Conservation (phyloP, 2,888 invertebrate genomes). For the Calameuta filiformis region DNA sequence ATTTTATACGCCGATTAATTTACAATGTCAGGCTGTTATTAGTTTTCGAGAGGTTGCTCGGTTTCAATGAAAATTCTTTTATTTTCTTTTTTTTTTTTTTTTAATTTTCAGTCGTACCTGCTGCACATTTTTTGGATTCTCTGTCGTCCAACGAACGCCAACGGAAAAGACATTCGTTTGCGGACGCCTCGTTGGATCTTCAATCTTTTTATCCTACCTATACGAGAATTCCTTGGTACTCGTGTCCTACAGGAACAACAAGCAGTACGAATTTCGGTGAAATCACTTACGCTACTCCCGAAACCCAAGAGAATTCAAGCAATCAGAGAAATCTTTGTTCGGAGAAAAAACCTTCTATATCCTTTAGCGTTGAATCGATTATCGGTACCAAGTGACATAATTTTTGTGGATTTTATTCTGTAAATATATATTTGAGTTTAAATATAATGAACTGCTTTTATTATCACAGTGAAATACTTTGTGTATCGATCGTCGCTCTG, state of each 20-base stretch:
- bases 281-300: conserved; percentile 9
- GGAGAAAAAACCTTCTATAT: conserved; percentile 55
- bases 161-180: conserved; percentile 28
- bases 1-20: neutral
- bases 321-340: conserved; percentile 20
- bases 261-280: conserved; percentile 28
- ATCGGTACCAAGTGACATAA: conserved; percentile 52
- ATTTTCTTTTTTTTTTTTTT: too few species aligned
- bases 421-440: neutral
- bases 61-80: conserved; percentile 14
- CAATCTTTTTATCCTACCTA: conserved; percentile 34
- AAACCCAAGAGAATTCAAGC: neutral
- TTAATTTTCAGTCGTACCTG: conserved; percentile 35
- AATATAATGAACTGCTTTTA: neutral
- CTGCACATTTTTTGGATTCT: conserved; percentile 31
- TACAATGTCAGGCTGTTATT: neutral
- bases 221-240: conserved; percentile 43
- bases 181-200: conserved; percentile 25
- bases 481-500: neutral
- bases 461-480: neutral
- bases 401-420: neutral
- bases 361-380: conserved; percentile 62
- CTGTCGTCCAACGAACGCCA: conserved; percentile 29
- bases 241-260: conserved; percentile 34
- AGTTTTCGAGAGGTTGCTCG: neutral